phyloP scores from a whole-genome alignment of 2,113 vertebrate genomes.

The Hippolais icterina region DNA sequence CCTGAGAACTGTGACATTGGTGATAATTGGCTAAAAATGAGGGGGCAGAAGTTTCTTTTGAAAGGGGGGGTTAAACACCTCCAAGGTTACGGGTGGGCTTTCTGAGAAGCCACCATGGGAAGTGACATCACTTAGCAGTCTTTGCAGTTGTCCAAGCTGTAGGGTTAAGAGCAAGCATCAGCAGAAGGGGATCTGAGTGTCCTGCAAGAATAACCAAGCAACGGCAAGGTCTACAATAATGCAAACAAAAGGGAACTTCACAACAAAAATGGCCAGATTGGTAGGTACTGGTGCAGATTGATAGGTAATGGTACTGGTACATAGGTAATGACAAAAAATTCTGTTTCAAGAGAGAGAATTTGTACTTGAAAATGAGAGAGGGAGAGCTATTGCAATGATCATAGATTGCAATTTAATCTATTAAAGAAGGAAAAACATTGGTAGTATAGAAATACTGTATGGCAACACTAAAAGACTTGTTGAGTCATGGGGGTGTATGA shows the following conservation, averaged over 20 bases:
- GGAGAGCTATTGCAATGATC: neutral
- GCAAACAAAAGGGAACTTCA: neutral
- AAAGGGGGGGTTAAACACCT: neutral
- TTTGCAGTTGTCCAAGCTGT: neutral
- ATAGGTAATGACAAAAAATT: neutral
- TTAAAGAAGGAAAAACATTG: neutral
- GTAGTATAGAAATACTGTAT: neutral
- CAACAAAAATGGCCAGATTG: neutral
- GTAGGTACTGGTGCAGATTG: neutral
- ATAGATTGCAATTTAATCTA: too few species aligned
- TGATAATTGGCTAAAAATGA: neutral
- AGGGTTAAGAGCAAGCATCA: neutral
- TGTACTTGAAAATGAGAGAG: neutral
- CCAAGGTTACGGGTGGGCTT: neutral
- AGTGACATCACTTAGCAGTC: neutral
- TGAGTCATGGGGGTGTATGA: neutral
- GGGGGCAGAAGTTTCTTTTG: neutral
- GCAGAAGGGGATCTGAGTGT: neutral
- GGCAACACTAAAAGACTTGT: neutral
- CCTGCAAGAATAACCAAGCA: neutral
- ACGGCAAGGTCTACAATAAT: accelerated
- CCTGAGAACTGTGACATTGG: neutral
- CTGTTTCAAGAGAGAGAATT: neutral
- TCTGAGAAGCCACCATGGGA: neutral
- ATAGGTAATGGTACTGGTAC: neutral